Evolutionary conservation across 2,797 vertebrate genomes (phyloP).

Genomic region (Sebastes kiyomatsui): DNA sequence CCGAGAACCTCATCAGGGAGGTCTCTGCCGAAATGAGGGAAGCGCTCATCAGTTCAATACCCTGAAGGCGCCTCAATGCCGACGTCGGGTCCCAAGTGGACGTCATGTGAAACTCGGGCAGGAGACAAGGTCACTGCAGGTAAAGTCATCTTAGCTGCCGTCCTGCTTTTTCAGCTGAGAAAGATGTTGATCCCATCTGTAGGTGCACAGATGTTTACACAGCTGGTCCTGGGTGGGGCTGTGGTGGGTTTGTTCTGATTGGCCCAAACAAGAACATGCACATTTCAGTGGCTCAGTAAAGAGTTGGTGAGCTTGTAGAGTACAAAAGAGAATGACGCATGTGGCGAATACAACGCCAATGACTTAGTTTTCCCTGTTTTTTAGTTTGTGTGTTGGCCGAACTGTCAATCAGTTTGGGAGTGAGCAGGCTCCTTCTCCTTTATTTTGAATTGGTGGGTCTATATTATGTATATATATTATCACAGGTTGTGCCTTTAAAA

Average conservation of each 20-base stretch:
- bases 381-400: neutral
- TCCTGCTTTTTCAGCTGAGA: conserved; percentile 15
- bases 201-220: conserved; percentile 29
- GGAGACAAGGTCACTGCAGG: conserved; percentile 52
- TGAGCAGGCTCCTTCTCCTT: neutral
- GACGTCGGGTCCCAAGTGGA: neutral
- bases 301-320: neutral
- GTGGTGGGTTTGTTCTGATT: conserved; percentile 8
- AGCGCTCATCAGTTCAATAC: conserved; percentile 23
- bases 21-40: conserved; percentile 7
- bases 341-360: neutral
- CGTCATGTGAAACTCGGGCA: conserved; percentile 12
- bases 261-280: neutral
- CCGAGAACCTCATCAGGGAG: neutral
- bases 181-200: conserved; percentile 9
- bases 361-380: neutral
- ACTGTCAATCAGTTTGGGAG: neutral
- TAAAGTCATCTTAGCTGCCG: conserved; percentile 20
- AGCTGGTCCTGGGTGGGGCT: conserved; percentile 9
- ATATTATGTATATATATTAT: neutral
- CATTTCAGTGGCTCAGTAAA: neutral
- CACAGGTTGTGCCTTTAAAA: neutral
- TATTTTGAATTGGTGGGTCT: neutral
- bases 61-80: neutral
- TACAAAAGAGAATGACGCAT: neutral